These are phyloP conservation scores for Xiphophorus couchianus DNA, from an alignment of 2,113 vertebrate genomes.

Conservation along the genomic window DNA sequence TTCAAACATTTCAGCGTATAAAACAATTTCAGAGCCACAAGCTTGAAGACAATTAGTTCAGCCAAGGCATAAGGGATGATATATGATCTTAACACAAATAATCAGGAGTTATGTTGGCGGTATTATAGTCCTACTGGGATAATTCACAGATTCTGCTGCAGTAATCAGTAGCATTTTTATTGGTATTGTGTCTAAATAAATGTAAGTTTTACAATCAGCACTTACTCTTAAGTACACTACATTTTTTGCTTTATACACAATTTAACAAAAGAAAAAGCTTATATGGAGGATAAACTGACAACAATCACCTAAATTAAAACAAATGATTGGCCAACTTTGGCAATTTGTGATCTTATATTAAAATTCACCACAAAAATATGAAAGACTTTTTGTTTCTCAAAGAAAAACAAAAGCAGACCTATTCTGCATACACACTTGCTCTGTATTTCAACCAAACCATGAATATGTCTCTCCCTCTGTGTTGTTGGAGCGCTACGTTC, in stretches of 20 bases:
- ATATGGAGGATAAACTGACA: neutral
- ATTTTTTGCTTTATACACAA: neutral
- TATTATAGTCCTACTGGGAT: no score
- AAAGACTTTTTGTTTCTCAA: neutral
- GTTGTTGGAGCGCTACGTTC: slow-evolving; percentile 21
- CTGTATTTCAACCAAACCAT: slow-evolving; percentile 11
- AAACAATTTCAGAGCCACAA: no score
- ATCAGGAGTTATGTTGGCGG: no score
- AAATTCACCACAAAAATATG: slow-evolving; percentile 24
- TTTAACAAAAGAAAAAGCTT: neutral
- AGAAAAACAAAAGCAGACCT: neutral
- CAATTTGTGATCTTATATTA: slow-evolving; percentile 46
- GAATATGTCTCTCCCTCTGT: slow-evolving; percentile 22
- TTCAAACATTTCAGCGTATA: no score
- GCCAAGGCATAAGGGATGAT: no score
- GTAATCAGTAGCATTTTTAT: neutral
- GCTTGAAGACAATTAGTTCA: no score
- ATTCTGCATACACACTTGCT: slow-evolving; percentile 12
- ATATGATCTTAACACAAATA: no score
- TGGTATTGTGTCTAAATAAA: neutral
- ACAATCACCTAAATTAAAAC: neutral
- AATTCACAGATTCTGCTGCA: no score
- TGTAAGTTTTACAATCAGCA: neutral
- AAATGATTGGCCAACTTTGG: neutral
- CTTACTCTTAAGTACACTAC: neutral